Evolutionary conservation across 2,797 vertebrate genomes (phyloP).

Genomic region (Lindbergichthys nudifrons): DNA sequence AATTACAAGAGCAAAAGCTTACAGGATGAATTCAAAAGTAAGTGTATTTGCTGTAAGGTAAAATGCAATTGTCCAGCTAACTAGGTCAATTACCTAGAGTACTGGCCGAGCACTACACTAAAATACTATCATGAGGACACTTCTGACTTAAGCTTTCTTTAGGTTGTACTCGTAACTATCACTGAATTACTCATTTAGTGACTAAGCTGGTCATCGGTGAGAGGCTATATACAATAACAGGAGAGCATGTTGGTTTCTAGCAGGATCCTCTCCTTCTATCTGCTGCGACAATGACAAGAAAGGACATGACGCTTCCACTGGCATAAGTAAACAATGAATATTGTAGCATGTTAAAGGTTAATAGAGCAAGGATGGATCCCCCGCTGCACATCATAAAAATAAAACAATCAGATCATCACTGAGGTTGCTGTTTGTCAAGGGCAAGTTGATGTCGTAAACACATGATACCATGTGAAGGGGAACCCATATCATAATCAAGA

Average conservation of each 20-base stretch:
- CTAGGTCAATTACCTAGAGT: too few species aligned
- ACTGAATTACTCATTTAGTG: not conserved
- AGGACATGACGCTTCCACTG: conserved; percentile 15
- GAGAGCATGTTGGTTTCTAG: too few species aligned
- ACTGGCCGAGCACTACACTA: too few species aligned
- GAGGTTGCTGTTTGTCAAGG: conserved; percentile 31
- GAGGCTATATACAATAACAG: not conserved
- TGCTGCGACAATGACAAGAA: conserved; percentile 23
- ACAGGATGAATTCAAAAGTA: not conserved
- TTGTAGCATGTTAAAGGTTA: conserved; percentile 57
- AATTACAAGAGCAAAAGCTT: not conserved
- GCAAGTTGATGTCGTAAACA: conserved; percentile 22
- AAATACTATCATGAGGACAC: too few species aligned
- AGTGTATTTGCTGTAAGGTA: too few species aligned
- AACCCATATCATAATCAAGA: not conserved
- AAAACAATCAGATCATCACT: conserved; percentile 33
- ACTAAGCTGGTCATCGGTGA: not conserved
- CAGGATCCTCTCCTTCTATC: too few species aligned
- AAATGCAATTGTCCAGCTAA: too few species aligned
- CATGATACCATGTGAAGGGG: not conserved
- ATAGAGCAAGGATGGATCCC: conserved; percentile 25
- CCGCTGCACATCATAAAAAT: conserved; percentile 41
- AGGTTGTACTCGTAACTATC: not conserved
- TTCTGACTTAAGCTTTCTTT: too few species aligned
- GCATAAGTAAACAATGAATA: conserved; percentile 33